These are phyloP conservation scores for Phyllotreta striolata DNA, from an alignment of 2,888 invertebrate species.

Conservation along the genomic window DNA sequence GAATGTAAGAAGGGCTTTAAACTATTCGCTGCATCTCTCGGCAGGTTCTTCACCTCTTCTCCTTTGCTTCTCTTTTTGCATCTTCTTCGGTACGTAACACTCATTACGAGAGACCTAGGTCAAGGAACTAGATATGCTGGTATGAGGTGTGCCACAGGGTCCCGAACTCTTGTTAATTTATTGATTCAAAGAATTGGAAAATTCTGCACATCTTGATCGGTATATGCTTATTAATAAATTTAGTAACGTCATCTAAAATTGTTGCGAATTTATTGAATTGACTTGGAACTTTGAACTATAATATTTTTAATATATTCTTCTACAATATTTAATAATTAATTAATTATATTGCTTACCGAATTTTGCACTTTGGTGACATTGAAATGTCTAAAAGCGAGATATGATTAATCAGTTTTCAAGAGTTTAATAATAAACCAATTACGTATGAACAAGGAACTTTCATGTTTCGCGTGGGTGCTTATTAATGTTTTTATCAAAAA, in stretches of 20 bases:
- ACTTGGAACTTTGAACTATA: too few relatives aligned
- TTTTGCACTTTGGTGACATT: too few relatives aligned
- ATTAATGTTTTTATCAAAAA: conserved; percentile 5
- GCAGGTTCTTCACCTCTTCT: conserved; percentile 53
- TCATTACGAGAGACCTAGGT: conserved; percentile 30
- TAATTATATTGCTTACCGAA: too few relatives aligned
- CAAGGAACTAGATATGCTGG: conserved; percentile 27
- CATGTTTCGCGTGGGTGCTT: conserved; percentile 5
- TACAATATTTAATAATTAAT: too few relatives aligned
- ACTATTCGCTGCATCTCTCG: conserved; percentile 18
- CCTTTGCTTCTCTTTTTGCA: conserved; percentile 28
- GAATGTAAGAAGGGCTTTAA: background rate
- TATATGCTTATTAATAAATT: background rate
- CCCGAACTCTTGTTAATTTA: background rate
- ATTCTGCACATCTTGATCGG: background rate
- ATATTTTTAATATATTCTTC: too few relatives aligned
- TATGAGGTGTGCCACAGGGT: conserved; percentile 16
- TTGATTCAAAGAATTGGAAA: conserved; percentile 3
- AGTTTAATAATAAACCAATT: conserved; percentile 3
- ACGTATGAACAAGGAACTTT: conserved; percentile 5
- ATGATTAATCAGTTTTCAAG: background rate
- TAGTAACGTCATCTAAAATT: too few relatives aligned
- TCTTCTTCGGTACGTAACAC: conserved; percentile 29
- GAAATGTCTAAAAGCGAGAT: background rate
- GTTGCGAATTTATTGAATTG: too few relatives aligned